phyloP scores from a whole-genome alignment of 2,113 vertebrate species.

The Epinephelus fuscoguttatus region DNA sequence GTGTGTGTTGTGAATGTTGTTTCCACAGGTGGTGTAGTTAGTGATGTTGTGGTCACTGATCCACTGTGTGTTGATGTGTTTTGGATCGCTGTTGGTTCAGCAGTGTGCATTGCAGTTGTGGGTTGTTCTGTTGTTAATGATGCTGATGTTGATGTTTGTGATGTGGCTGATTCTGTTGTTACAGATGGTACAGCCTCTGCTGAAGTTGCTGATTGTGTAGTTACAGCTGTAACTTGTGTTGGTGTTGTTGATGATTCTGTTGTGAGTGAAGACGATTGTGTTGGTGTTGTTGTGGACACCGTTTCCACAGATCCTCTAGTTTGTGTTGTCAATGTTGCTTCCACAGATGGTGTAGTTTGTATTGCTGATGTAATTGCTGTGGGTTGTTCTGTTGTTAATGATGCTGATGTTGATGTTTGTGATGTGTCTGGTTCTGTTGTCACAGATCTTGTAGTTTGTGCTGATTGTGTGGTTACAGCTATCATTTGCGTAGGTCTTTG shows the following conservation, averaged over 20 bases:
- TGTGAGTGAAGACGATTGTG: not conserved
- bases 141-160: too few species aligned
- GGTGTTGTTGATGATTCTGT: not conserved
- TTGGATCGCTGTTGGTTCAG: too few species aligned
- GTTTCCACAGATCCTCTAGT: not conserved
- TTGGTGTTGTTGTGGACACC: not conserved
- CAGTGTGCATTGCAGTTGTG: too few species aligned
- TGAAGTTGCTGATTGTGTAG: not conserved
- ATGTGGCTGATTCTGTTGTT: not conserved
- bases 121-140: too few species aligned
- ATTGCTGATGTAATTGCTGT: not conserved
- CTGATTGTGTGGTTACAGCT: not conserved
- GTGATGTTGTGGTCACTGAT: not conserved
- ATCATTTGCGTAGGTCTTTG: too few species aligned
- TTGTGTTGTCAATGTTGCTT: not conserved
- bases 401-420: not conserved
- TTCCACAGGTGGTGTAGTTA: not conserved
- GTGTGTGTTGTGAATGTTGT: too few species aligned
- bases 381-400: too few species aligned
- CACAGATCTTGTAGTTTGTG: not conserved
- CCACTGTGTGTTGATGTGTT: too few species aligned
- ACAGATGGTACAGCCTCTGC: not conserved
- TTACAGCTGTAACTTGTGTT: not conserved
- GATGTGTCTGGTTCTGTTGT: not conserved
- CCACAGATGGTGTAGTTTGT: not conserved